Evolutionary conservation across 2,888 invertebrate genomes (phyloP).

Genomic region (Monoplex corrugatus): DNA sequence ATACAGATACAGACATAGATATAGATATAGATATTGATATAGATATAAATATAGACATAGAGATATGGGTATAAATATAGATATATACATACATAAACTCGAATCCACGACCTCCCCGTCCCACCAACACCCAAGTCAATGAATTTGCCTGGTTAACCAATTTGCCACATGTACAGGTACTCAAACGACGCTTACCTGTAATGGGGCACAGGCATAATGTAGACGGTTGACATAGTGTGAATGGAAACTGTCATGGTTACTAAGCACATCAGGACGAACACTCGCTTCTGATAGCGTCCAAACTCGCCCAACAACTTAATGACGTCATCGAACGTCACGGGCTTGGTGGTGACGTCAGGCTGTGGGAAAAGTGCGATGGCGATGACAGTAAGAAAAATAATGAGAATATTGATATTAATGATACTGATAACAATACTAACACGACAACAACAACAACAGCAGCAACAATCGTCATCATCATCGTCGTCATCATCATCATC

Average conservation of each 20-base stretch:
- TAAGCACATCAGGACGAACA: constrained; percentile 54
- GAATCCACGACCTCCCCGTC: not conserved
- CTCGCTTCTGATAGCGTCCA: constrained; percentile 50
- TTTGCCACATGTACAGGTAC: no score
- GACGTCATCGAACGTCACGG: constrained; percentile 54
- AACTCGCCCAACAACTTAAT: constrained; percentile 50
- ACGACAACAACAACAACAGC: not conserved
- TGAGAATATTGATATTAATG: no score
- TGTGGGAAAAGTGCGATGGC: not conserved
- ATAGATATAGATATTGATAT: not conserved
- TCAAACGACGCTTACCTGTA: constrained; percentile 53
- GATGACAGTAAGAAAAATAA: not conserved
- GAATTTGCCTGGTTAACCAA: no score
- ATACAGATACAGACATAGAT: not conserved
- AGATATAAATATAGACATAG: not conserved
- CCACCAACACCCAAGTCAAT: not conserved
- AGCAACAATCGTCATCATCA: no score
- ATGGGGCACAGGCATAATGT: constrained; percentile 52
- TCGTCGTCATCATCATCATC: no score
- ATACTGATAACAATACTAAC: no score
- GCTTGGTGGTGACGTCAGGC: not conserved
- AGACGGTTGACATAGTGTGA: constrained; percentile 52
- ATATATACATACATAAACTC: not conserved
- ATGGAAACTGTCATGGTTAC: constrained; percentile 33
- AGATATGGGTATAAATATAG: not conserved